Evolutionary conservation across 2,113 vertebrate species (phyloP).

Genomic region (Agapornis roseicollis): DNA sequence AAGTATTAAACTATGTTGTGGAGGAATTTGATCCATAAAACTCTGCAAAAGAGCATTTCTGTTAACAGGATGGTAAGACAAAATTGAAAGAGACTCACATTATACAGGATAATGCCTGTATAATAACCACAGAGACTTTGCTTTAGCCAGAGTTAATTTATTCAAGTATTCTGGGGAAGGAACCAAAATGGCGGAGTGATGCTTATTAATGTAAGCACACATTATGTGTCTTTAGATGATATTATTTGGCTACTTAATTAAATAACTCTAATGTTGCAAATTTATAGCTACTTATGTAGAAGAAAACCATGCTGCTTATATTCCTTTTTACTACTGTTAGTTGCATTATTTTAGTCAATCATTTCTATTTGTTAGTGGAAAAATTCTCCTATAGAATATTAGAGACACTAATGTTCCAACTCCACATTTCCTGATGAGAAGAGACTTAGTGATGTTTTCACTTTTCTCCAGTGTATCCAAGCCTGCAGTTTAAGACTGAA

Average conservation of each 20-base stretch:
- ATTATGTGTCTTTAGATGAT: background rate
- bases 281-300: background rate
- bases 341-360: background rate
- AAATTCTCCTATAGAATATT: background rate
- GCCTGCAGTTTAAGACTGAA: background rate
- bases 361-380: background rate
- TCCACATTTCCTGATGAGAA: background rate
- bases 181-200: background rate
- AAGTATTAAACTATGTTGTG: background rate
- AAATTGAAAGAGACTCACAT: background rate
- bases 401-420: background rate
- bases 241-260: background rate
- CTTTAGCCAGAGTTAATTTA: background rate
- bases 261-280: background rate
- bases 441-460: background rate
- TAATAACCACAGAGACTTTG: background rate
- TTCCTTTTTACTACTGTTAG: background rate
- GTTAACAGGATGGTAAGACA: background rate
- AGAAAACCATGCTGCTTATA: background rate
- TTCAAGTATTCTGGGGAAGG: background rate
- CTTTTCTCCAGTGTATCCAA: background rate
- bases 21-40: background rate
- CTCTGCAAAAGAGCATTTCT: background rate
- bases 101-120: background rate
- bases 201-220: background rate